Evolutionary conservation across 2,888 invertebrate species (phyloP), one percentile per base, ranked within the genome.

Genomic region (Oxyscelio sp.): DNA sequence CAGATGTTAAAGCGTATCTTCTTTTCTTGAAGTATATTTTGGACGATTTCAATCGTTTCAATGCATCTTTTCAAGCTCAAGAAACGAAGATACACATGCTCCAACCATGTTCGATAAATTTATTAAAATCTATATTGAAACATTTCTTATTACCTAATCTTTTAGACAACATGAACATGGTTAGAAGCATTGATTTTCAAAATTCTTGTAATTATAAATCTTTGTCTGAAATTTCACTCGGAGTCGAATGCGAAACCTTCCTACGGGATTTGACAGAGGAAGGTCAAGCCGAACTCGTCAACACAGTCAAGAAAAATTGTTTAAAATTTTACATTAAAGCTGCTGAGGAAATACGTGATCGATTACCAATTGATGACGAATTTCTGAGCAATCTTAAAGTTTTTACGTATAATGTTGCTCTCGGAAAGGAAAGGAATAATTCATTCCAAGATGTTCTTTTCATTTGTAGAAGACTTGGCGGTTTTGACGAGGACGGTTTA

Each of bases 321-420:
- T 38, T 68, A 6, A 3, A n/a, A 9, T 54, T 68, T 43, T 54
- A 54, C n/a, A 22, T 68, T 13, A 40, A 15, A 9, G 40, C 54
- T 68, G 68, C 68, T 24, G 43, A 68, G n/a, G 68, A n/a, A 24
- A 54, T 68, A 54, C 50, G 65, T 31, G 15, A 65, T 27, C 22
- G 13, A 50, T 65, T 65, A 19, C 48, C 65, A 4, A 21, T 65
- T 9, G n/a, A 65, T 48, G 21, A 65, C n/a, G n/a, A n/a, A n/a
- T n/a, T n/a, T n/a, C n/a, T n/a, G n/a, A n/a, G n/a, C n/a, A n/a
- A n/a, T n/a, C 8, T 50, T 4, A 9, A 4, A 1, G 45, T 45
- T 45, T 45, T 45, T 19, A 56, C 13, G 13, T 9, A 13, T 6
- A 9, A n/a, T 2, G 21, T 11, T 38, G 4, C 11, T 4, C 6